Percentiles rank a stretch among this genome's conserved stretches.
These are phyloP conservation scores for Telmatochromis sp. DNA, from an alignment of 2,113 vertebrate genomes.

Conservation along the genomic window DNA sequence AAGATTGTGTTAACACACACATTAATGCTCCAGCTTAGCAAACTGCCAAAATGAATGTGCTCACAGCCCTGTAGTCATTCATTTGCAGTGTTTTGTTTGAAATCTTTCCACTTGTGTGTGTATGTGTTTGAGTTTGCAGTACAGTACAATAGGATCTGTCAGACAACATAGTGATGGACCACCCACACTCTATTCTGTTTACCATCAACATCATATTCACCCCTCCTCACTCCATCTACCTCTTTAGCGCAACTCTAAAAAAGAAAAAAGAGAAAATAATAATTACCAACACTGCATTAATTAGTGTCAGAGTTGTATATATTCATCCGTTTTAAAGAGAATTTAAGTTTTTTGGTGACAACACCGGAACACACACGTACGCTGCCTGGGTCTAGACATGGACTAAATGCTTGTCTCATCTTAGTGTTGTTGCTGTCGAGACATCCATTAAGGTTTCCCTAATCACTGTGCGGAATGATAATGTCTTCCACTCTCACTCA, in stretches of 20 bases:
- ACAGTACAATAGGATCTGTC: neutral
- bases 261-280: neutral
- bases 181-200: neutral
- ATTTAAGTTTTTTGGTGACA: neutral
- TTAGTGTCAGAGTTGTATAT: neutral
- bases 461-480: conserved; percentile 39
- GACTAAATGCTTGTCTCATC: conserved; percentile 42
- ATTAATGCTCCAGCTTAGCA: neutral
- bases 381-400: conserved; percentile 12
- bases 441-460: conserved; percentile 51
- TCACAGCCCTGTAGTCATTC: neutral
- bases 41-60: neutral
- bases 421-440: conserved; percentile 18
- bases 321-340: neutral
- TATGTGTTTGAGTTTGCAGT: neutral
- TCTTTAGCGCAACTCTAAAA: neutral
- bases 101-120: neutral
- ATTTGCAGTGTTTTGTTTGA: neutral
- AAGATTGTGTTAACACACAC: neutral
- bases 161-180: neutral
- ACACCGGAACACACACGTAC: neutral
- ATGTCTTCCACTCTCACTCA: conserved; percentile 14
- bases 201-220: neutral
- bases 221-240: neutral
- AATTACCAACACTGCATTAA: conserved; percentile 12